Percentiles rank a stretch among this genome's conserved stretches.
Evolutionary conservation across 2,888 invertebrate genomes (phyloP).

Genomic region (Aporophyla nigra): DNA sequence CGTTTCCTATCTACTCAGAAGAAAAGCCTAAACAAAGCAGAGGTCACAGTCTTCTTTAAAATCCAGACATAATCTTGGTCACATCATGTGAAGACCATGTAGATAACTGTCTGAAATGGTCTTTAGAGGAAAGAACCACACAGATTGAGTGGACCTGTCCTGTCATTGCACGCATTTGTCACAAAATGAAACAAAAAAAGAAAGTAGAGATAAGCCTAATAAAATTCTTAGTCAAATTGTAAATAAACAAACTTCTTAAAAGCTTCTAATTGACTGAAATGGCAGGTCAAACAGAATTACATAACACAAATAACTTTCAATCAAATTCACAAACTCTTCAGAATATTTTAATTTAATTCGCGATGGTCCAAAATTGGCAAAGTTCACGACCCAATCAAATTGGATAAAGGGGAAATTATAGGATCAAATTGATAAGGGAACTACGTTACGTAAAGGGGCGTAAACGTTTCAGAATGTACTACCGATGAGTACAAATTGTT

Average conservation of each 20-base stretch:
- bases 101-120: no score
- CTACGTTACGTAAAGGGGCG: slow-evolving; percentile 29
- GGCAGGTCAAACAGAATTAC: slow-evolving; percentile 35
- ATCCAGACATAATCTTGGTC: no score
- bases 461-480: slow-evolving; percentile 5
- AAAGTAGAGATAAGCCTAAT: not conserved
- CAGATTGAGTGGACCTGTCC: no score
- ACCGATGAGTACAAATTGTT: slow-evolving; percentile 15
- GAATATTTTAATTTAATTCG: slow-evolving; percentile 69
- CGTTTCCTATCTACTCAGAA: no score
- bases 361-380: slow-evolving; percentile 52
- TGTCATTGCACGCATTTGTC: no score
- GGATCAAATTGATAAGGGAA: slow-evolving; percentile 48
- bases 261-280: slow-evolving; percentile 48
- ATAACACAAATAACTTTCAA: slow-evolving; percentile 60
- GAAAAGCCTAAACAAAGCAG: no score
- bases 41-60: no score
- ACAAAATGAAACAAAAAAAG: not conserved
- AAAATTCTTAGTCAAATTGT: not conserved
- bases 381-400: slow-evolving; percentile 65
- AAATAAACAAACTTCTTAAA: slow-evolving; percentile 39
- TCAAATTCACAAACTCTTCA: slow-evolving; percentile 55
- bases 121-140: no score
- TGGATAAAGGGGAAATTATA: slow-evolving; percentile 61
- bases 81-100: no score